These are phyloP conservation scores for Drosophila ambigua DNA, from an alignment of 1,140 invertebrate species.

Conservation along the genomic window DNA sequence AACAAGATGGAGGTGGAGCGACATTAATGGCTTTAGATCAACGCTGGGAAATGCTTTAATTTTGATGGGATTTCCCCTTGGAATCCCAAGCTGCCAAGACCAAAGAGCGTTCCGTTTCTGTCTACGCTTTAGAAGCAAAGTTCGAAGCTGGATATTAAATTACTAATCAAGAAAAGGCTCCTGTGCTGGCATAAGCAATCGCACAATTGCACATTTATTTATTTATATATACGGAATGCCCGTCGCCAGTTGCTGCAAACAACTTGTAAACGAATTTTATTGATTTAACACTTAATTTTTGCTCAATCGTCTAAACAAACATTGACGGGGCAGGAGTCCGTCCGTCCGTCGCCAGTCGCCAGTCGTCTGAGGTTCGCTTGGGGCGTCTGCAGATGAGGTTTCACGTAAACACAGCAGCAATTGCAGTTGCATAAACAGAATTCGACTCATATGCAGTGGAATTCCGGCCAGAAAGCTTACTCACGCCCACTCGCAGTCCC, in stretches of 20 bases:
- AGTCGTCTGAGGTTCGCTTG: no score
- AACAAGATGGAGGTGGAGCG: neutral
- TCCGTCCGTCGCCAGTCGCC: neutral
- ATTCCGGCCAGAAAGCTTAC: conserved; percentile 28
- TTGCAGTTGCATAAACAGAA: conserved; percentile 48
- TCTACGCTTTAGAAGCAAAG: no score
- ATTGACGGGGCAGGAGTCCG: conserved; percentile 13
- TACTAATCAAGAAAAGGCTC: no score
- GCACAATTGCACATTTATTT: conserved; percentile 1
- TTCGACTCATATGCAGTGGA: conserved; percentile 46
- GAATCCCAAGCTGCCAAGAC: no score
- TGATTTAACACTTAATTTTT: conserved; percentile 55
- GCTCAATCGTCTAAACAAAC: conserved; percentile 52
- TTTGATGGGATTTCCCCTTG: no score
- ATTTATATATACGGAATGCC: neutral
- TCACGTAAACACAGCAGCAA: conserved; percentile 57
- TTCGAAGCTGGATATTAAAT: no score
- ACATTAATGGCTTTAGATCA: conserved; percentile 12
- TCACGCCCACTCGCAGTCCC: neutral
- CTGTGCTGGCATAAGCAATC: neutral
- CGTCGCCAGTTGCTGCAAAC: conserved; percentile 18
- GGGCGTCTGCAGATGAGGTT: conserved; percentile 43
- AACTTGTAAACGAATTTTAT: conserved; percentile 56
- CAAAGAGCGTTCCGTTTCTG: no score
- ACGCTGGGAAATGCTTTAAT: no score